Evolutionary conservation across 2,888 invertebrate species (phyloP), one percentile per base, ranked within the genome.

Genomic region (Lacanobia wlatinum): DNA sequence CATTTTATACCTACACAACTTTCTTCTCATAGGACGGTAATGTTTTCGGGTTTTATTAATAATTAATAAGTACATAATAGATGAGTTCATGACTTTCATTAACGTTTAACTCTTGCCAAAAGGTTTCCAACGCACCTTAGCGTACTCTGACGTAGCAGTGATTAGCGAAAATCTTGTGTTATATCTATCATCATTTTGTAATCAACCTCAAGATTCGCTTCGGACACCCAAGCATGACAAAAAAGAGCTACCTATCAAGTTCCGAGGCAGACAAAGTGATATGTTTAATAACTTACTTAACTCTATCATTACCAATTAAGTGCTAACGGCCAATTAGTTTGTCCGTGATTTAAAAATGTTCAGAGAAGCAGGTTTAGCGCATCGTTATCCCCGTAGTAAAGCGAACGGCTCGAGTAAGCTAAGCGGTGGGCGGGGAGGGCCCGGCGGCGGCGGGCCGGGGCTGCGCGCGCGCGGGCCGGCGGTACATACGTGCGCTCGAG

Each of bases 401-500:
- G 86, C 87, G 84, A 87, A 85, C 87, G 87, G 85, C 83, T 84
- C 85, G 87, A 88, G 84, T 88, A 82, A 87, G 88, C 85, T 91
- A 88, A 89, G 90, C 89, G 89, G 90, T 90, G 90, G 92, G 92
- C 90, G 92, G 90, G 80, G 81, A 80, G 81, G 64, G 76, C 59
- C 21, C 21, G 61, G 66, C 50, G 75, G 75, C 38, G 23, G 55
- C 63, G 76, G 46, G 21, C 62, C 48, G 67, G 59, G 60, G 69
- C 55, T 69, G 85, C 76, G 79, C 78, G 89, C 67, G 71, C 66
- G 64, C 59, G 58, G 80, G 43, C 76, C 72, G 48, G 18, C 18
- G 76, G 56, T 73, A 68, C 58, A 59, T 59, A 40, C 75, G 81
- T 76, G 82, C 77, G 86, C 80, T 52, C 80, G 79, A 59, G 21